Conservation (phyloP, 2,888 invertebrate species). For the Acanthoscelides obtectus region DNA sequence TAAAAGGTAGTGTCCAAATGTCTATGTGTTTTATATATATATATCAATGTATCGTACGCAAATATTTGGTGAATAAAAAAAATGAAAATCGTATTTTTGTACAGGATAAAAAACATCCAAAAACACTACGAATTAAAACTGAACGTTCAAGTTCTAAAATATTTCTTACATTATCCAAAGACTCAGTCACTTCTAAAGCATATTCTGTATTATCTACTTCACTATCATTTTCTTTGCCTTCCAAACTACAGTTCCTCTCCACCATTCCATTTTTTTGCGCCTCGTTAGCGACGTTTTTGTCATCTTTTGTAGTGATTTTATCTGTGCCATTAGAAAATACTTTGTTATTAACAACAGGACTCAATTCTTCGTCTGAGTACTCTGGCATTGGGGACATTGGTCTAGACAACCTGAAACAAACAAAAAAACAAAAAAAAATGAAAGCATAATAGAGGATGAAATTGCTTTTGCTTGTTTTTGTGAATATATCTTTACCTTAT, state of each 20-base stretch:
- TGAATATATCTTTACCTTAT: constrained; percentile 56
- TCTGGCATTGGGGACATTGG: constrained; percentile 70
- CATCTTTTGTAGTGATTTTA: constrained; percentile 15
- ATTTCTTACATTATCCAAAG: constrained; percentile 27
- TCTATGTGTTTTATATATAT: too few species aligned
- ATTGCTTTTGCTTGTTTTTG: too few species aligned
- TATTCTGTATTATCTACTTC: constrained; percentile 28
- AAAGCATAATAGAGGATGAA: too few species aligned
- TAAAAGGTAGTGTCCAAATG: too few species aligned
- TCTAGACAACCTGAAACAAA: constrained; percentile 55
- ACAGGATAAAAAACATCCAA: too few species aligned
- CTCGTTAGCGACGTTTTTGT: constrained; percentile 1
- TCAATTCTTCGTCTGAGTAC: constrained; percentile 51
- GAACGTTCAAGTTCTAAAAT: background rate
- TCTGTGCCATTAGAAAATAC: constrained; percentile 17
- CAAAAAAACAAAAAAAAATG: too few species aligned
- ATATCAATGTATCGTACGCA: too few species aligned
- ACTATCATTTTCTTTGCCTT: background rate
- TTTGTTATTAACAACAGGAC: constrained; percentile 27
- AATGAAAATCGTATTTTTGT: too few species aligned
- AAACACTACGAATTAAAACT: background rate
- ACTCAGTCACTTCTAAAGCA: constrained; percentile 44
- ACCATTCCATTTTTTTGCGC: background rate
- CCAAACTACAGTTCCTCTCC: background rate
- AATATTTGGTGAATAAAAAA: too few species aligned